These are phyloP conservation scores for Eumerus sabulonum DNA, from an alignment of 2,888 invertebrate genomes.

Conservation along the genomic window DNA sequence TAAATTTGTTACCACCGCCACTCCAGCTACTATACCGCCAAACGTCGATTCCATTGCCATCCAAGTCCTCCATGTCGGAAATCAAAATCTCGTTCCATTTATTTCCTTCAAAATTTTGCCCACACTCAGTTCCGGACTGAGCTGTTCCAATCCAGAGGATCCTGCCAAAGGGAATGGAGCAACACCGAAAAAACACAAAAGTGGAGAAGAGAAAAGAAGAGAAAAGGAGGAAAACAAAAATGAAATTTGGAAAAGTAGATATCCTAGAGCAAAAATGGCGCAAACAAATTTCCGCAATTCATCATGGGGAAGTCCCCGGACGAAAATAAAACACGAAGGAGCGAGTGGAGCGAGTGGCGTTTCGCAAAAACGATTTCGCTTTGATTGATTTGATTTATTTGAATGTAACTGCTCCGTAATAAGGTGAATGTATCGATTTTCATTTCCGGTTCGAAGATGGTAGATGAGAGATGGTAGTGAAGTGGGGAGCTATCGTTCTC, in stretches of 20 bases:
- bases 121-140: neutral
- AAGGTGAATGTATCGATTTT: constrained; percentile 58
- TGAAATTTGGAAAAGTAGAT: neutral
- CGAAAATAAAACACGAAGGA: constrained; percentile 51
- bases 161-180: too few species aligned
- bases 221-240: constrained; percentile 10
- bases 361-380: constrained; percentile 57
- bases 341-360: neutral
- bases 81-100: constrained; percentile 60
- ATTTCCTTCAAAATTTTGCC: constrained; percentile 44
- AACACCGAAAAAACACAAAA: neutral
- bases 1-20: constrained; percentile 52
- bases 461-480: neutral
- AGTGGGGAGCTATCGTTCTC: too few species aligned
- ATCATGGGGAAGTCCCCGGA: constrained; percentile 62
- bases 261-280: constrained; percentile 38
- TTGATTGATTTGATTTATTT: constrained; percentile 68
- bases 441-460: constrained; percentile 19
- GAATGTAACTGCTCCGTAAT: constrained; percentile 61
- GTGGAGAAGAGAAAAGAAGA: constrained; percentile 21
- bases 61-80: constrained; percentile 26
- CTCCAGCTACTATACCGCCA: neutral
- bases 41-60: neutral
- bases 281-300: constrained; percentile 67
- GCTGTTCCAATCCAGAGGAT: too few species aligned